These are phyloP conservation scores for Drosophila neutralis DNA, from an alignment of 2,888 invertebrate species.

Conservation along the genomic window DNA sequence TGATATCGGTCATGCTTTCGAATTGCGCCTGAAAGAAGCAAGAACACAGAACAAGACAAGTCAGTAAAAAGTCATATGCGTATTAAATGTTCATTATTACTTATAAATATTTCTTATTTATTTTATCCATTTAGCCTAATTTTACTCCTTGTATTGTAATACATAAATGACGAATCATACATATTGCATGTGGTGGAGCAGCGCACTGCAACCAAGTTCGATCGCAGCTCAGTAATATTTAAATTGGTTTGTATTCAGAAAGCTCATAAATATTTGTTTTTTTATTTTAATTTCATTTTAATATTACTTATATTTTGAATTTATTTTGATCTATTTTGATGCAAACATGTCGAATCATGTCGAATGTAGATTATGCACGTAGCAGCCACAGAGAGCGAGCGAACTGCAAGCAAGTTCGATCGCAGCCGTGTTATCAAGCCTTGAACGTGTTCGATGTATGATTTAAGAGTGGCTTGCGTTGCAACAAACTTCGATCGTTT, in stretches of 20 bases:
- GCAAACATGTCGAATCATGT: not conserved
- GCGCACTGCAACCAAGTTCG: not conserved
- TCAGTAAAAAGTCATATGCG: not conserved
- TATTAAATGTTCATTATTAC: not conserved
- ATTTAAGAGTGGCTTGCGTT: not conserved
- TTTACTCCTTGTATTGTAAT: not conserved
- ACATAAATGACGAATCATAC: not conserved
- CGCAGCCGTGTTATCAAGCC: not conserved
- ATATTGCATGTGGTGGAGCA: not conserved
- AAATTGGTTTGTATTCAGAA: not conserved
- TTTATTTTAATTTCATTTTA: not conserved
- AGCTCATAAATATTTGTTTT: not conserved
- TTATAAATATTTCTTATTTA: not conserved
- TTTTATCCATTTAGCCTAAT: not conserved
- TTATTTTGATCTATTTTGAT: too few species aligned
- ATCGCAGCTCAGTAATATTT: not conserved
- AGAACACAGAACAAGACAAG: slow-evolving; percentile 15
- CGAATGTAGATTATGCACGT: not conserved
- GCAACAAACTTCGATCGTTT: not conserved
- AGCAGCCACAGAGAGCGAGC: not conserved
- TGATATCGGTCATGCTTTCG: slow-evolving; percentile 79
- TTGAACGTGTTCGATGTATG: not conserved
- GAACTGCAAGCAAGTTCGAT: not conserved
- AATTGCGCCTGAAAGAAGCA: slow-evolving; percentile 72
- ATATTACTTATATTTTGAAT: too few species aligned